Conservation (phyloP, 2,888 invertebrate species). For the Drosophila formosana region DNA sequence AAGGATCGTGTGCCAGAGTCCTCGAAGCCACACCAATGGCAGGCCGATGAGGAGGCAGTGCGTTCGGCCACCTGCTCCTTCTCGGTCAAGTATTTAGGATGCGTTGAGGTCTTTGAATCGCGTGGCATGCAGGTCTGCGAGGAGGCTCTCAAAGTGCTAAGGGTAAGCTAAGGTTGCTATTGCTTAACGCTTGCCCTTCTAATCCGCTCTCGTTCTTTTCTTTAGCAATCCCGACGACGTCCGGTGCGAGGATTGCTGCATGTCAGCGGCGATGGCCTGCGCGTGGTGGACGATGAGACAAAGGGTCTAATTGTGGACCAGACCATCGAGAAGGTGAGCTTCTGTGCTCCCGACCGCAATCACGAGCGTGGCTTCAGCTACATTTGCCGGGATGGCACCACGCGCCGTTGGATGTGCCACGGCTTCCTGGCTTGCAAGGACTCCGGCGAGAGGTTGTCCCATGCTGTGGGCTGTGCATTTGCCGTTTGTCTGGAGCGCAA, state of each 20-base stretch:
- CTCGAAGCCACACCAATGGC: conserved; percentile 99
- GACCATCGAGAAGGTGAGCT: conserved; percentile 99
- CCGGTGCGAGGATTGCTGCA: conserved; percentile 95
- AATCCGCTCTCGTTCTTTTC: conserved; percentile 20
- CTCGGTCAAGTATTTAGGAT: conserved; percentile 99
- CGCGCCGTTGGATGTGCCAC: conserved; percentile 99
- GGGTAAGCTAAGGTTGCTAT: conserved; percentile 88
- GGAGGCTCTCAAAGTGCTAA: conserved; percentile 98
- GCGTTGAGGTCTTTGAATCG: conserved; percentile 99
- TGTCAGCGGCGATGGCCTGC: conserved; percentile 96
- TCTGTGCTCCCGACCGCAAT: conserved; percentile 99
- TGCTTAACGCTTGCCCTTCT: neutral
- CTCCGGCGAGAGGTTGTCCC: conserved; percentile 98
- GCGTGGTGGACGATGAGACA: conserved; percentile 99
- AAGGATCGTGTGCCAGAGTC: conserved; percentile 96
- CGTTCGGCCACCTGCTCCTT: conserved; percentile 98
- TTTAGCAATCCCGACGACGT: conserved; percentile 94
- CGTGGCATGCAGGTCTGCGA: conserved; percentile 99
- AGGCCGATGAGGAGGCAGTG: conserved; percentile 98
- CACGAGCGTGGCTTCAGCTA: conserved; percentile 99
- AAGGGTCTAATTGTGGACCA: conserved; percentile 99
- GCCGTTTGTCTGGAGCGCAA: conserved; percentile 99
- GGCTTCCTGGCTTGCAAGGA: conserved; percentile 98
- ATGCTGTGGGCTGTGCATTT: conserved; percentile 99
- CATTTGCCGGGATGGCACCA: conserved; percentile 99